Evolutionary conservation across 2,888 invertebrate species (phyloP).

Genomic region (Scaeva pyrastri): DNA sequence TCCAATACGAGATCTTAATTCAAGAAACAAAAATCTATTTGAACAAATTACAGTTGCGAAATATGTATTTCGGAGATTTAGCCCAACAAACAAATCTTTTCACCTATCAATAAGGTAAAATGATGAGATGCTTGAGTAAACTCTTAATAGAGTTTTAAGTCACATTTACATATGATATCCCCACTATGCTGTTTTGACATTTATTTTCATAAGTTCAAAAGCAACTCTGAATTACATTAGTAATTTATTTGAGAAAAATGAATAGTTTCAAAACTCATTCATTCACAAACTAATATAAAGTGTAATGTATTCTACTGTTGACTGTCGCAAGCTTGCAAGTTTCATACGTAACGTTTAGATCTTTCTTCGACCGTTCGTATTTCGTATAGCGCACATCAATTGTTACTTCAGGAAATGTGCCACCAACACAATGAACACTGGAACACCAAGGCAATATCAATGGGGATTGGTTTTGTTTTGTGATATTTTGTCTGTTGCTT

Average conservation of each 20-base stretch:
- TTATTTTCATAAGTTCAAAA: constrained; percentile 1
- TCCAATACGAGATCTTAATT: too few species aligned
- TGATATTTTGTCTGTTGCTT: constrained; percentile 25
- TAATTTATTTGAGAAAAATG: not conserved
- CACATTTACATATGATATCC: not conserved
- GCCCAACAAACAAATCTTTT: too few species aligned
- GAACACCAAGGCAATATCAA: constrained; percentile 14
- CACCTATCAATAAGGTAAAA: too few species aligned
- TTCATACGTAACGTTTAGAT: constrained; percentile 68
- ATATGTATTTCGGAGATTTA: too few species aligned
- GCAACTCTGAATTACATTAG: constrained; percentile 7
- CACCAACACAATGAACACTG: constrained; percentile 59
- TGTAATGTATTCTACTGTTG: not conserved
- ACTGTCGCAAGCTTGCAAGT: constrained; percentile 47
- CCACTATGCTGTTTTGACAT: not conserved
- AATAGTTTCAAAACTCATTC: constrained; percentile 31
- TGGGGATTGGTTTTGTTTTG: constrained; percentile 46
- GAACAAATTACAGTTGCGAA: too few species aligned
- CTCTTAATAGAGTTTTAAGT: not conserved
- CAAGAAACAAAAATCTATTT: too few species aligned
- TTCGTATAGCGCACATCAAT: constrained; percentile 31
- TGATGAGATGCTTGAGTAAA: too few species aligned
- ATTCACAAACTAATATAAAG: constrained; percentile 5
- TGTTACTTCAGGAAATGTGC: constrained; percentile 61
- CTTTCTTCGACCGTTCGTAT: constrained; percentile 38